Evolutionary conservation across 2,113 vertebrate species (phyloP).

Genomic region (Vanacampus margaritifer): DNA sequence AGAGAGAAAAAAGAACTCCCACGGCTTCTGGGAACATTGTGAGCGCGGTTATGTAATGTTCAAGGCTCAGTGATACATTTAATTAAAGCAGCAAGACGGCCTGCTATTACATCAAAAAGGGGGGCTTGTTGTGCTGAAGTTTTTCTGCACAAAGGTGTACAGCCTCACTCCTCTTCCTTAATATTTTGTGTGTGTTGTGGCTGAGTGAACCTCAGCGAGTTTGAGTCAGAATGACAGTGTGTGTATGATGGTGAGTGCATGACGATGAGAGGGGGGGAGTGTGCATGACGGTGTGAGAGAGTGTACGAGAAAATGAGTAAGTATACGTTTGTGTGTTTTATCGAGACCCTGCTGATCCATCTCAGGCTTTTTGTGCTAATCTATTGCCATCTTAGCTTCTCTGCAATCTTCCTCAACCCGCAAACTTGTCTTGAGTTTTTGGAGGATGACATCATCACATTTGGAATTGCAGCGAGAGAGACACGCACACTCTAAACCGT

Average conservation of each 20-base stretch:
- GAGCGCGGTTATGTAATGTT: slow-evolving; percentile 46
- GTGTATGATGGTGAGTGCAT: background rate
- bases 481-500: slow-evolving; percentile 16
- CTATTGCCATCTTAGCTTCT: slow-evolving; percentile 12
- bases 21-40: slow-evolving; percentile 27
- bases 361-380: background rate
- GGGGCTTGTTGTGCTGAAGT: background rate
- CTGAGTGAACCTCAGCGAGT: too few species aligned
- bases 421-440: slow-evolving; percentile 34
- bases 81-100: slow-evolving; percentile 31
- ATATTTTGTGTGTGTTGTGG: background rate
- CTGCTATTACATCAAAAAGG: background rate
- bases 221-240: background rate
- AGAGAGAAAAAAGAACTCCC: slow-evolving; percentile 30
- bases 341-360: slow-evolving; percentile 19
- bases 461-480: slow-evolving; percentile 5
- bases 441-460: slow-evolving; percentile 41
- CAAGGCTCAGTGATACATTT: slow-evolving; percentile 39
- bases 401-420: slow-evolving; percentile 13
- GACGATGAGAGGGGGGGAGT: background rate
- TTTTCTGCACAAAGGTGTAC: background rate
- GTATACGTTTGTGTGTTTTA: background rate
- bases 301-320: too few species aligned
- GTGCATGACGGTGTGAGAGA: background rate
- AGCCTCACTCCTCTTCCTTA: background rate